These are phyloP conservation scores for Toxotes lorentzi DNA, from an alignment of 2,797 vertebrate genomes.

Conservation along the genomic window DNA sequence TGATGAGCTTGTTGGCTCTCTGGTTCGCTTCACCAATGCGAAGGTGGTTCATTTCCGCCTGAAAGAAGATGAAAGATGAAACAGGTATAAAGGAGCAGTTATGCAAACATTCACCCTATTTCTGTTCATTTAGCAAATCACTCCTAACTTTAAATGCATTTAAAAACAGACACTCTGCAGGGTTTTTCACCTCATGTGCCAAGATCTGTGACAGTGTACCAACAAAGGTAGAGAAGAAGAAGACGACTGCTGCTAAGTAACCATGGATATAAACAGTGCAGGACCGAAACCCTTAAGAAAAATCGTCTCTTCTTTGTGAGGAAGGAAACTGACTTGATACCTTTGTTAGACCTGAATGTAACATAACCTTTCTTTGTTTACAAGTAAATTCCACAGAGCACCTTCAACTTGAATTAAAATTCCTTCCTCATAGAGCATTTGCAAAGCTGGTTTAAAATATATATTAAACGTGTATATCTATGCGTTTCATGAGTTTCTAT, in stretches of 20 bases:
- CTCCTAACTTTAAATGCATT: not conserved
- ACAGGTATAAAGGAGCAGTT: not conserved
- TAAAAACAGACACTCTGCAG: not conserved
- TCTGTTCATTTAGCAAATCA: not conserved
- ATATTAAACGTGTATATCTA: not conserved
- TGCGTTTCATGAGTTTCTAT: not conserved
- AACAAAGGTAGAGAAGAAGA: not conserved
- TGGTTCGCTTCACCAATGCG: conserved; percentile 93
- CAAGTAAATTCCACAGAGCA: not conserved
- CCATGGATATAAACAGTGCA: not conserved
- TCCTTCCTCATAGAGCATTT: not conserved
- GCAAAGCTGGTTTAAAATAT: not conserved
- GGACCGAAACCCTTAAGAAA: not conserved
- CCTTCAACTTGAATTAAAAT: not conserved
- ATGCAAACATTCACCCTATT: not conserved
- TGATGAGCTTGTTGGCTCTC: conserved; percentile 95
- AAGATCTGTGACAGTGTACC: too few relatives aligned
- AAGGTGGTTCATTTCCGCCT: conserved; percentile 93
- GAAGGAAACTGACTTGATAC: not conserved
- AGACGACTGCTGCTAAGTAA: not conserved
- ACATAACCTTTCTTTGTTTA: conserved; percentile 9
- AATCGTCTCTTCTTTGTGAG: not conserved
- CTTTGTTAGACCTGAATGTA: not conserved
- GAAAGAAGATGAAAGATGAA: conserved; percentile 54
- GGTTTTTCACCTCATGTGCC: not conserved